Evolutionary conservation across 1,140 invertebrate species (phyloP), one percentile per base, ranked within the genome.

Genomic region (Drosophila aff.): DNA sequence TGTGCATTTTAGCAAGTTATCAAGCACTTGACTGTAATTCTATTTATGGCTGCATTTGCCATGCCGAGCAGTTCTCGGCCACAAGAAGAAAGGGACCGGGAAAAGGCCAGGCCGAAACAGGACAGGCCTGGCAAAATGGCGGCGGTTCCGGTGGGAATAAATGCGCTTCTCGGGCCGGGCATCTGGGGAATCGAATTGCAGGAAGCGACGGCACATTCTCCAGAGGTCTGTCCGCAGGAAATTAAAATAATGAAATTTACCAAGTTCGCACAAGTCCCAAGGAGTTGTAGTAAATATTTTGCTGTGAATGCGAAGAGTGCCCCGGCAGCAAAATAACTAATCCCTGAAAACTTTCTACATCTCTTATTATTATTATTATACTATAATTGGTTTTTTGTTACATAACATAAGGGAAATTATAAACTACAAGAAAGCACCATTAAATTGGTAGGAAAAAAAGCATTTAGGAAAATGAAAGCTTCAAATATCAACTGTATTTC

Each of bases 21-120:
- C 83, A 87, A 78, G 84, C 73, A 77, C 84, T 87, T 87, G 83
- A 89, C 83, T 84, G 81, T 87, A 87, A 89, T 87, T 83, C 84
- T 89, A 89, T 87, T 87, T 89, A 87, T 83, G 80, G 83, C 83
- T 73, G 83, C 81, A 87, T 65, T 87, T 60, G 80, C 83, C 76
- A 87, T 72, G 67, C 76, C 50, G 55, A 44, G 43, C 79, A 57
- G 21, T 60, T 23, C 60, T 69, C 49, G 46, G 61, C 50, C 47
- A 62, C 59, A 11, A 73, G 38, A 72, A 64, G n/a, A 43, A 55
- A 46, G 23, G 13, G 33, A 21, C 31, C 59, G 15, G n/a, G 58
- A 36, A 31, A 36, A 63, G 64, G 64, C 64, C 31, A 44, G 66
- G 67, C 72, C 58, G 7, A 55, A 47, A 69, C 68, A 40, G 65